Evolutionary conservation across 2,797 vertebrate genomes (phyloP).

Genomic region (Steatocranus sp.): DNA sequence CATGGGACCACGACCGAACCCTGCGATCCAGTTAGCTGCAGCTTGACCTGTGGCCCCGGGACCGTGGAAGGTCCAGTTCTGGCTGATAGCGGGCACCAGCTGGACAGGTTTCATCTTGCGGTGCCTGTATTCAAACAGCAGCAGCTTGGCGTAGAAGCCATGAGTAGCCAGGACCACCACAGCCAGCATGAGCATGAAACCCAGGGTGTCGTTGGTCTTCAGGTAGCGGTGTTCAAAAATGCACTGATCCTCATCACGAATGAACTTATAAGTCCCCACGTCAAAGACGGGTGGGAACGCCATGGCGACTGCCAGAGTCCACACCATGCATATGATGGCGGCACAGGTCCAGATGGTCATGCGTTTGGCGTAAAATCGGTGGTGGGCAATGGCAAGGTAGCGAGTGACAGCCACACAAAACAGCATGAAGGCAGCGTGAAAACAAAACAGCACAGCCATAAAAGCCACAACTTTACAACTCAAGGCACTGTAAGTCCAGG

Average conservation of each 20-base stretch:
- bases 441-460: conserved; percentile 89
- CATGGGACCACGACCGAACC: conserved; percentile 88
- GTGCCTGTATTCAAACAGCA: conserved; percentile 87
- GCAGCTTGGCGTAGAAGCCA: conserved; percentile 87
- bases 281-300: conserved; percentile 88
- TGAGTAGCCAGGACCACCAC: conserved; percentile 87
- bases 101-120: conserved; percentile 91
- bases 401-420: conserved; percentile 89
- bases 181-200: conserved; percentile 91
- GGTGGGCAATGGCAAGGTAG: conserved; percentile 90
- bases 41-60: conserved; percentile 88
- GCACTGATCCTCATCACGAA: conserved; percentile 88
- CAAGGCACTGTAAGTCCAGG: conserved; percentile 86
- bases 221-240: conserved; percentile 91
- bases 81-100: conserved; percentile 88
- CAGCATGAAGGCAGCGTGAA: conserved; percentile 90
- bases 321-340: conserved; percentile 88
- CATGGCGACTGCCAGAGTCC: conserved; percentile 89
- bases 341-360: conserved; percentile 92
- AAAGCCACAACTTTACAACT: conserved; percentile 90
- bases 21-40: conserved; percentile 89
- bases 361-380: conserved; percentile 89
- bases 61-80: conserved; percentile 92
- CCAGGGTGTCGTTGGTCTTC: conserved; percentile 90
- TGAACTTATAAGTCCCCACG: conserved; percentile 90